These are phyloP conservation scores for Ditylenchus weischeri DNA, from an alignment of 2,888 invertebrate genomes.

Conservation along the genomic window DNA sequence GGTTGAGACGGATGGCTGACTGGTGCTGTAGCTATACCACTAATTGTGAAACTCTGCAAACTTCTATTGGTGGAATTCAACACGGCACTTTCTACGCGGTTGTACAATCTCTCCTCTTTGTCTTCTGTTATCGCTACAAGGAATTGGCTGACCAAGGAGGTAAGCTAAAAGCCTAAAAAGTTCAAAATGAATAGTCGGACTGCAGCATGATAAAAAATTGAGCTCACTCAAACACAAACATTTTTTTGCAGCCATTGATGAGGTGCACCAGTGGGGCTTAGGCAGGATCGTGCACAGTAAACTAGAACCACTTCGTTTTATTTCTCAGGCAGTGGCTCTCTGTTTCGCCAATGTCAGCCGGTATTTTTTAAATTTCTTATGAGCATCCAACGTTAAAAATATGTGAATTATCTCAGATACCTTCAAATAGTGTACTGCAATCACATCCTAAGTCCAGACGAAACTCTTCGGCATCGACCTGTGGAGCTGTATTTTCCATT, in stretches of 20 bases:
- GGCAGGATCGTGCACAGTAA: conserved; percentile 79
- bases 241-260: conserved; percentile 67
- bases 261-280: conserved; percentile 77
- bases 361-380: conserved; percentile 35
- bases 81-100: conserved; percentile 86
- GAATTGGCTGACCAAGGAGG: conserved; percentile 65
- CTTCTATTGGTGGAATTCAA: conserved; percentile 36
- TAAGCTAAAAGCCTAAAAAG: not conserved
- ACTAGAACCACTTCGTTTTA: conserved; percentile 82
- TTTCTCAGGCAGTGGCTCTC: conserved; percentile 62
- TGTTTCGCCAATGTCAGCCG: conserved; percentile 62
- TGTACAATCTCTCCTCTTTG: conserved; percentile 87
- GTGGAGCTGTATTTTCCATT: conserved; percentile 34
- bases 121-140: conserved; percentile 82
- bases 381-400: not conserved
- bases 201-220: too few relatives aligned
- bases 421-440: conserved; percentile 53
- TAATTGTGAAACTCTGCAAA: conserved; percentile 23
- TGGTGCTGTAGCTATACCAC: conserved; percentile 49
- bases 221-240: not conserved
- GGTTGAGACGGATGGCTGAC: conserved; percentile 42
- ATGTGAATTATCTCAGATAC: conserved; percentile 31
- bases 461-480: conserved; percentile 17
- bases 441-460: conserved; percentile 40
- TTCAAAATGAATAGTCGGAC: not conserved